phyloP scores from a whole-genome alignment of 2,888 invertebrate genomes.

The Ichneumoninae sp. region DNA sequence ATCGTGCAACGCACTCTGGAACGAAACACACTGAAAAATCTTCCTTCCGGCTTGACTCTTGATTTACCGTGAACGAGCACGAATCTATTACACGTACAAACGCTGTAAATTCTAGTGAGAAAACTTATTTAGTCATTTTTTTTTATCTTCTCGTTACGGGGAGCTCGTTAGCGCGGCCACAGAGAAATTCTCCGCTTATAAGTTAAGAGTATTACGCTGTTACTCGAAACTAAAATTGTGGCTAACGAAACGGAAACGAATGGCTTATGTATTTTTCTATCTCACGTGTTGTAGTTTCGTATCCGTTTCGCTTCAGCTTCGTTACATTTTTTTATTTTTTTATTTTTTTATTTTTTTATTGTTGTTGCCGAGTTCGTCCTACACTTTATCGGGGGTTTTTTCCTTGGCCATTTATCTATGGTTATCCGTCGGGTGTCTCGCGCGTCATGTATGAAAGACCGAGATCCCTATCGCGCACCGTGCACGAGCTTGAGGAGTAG shows the following conservation, averaged over 20 bases:
- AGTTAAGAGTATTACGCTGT: conserved; percentile 8
- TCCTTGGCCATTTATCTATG: conserved; percentile 57
- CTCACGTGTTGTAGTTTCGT: conserved; percentile 5
- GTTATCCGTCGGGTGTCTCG: conserved; percentile 55
- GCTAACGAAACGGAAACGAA: conserved; percentile 49
- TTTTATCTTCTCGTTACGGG: conserved; percentile 11
- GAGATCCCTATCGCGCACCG: conserved; percentile 71
- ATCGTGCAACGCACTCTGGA: conserved; percentile 40
- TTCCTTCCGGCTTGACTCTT: conserved; percentile 53
- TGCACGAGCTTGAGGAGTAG: conserved; percentile 63
- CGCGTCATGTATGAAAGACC: conserved; percentile 74
- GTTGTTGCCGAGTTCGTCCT: conserved; percentile 12
- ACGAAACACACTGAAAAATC: conserved; percentile 60
- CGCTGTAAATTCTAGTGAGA: conserved; percentile 51
- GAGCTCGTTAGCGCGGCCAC: conserved; percentile 44
- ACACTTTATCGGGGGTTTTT: conserved; percentile 47
- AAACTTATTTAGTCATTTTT: conserved; percentile 9
- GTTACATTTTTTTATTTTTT: conserved; percentile 17
- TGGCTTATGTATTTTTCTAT: conserved; percentile 32
- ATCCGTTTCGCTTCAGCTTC: conserved; percentile 16
- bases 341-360: conserved; percentile 23
- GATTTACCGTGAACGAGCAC: conserved; percentile 53
- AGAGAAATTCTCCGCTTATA: conserved; percentile 1
- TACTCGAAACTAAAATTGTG: conserved; percentile 23
- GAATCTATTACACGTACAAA: conserved; percentile 57